Evolutionary conservation across 2,888 invertebrate species (phyloP).

Genomic region (Acrobasis suavella): DNA sequence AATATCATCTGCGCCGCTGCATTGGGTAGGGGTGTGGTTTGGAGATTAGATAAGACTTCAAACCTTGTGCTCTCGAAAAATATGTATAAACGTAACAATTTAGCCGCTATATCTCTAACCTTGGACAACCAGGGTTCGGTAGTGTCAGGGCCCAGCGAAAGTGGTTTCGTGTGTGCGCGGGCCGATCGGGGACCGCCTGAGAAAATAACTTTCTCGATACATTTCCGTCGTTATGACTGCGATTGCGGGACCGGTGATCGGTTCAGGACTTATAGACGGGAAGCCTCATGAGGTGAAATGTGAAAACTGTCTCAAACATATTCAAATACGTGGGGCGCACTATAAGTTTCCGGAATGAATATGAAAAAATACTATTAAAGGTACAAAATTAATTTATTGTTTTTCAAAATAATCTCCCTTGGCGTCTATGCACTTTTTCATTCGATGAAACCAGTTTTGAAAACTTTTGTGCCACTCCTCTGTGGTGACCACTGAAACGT

Average conservation of each 20-base stretch:
- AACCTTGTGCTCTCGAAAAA: not conserved
- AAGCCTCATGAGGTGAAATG: slow-evolving; percentile 8
- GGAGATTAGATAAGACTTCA: no score
- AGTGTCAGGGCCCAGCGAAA: slow-evolving; percentile 66
- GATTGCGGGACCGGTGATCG: slow-evolving; percentile 54
- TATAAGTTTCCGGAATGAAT: no score
- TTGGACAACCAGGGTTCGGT: slow-evolving; percentile 53
- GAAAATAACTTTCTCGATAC: slow-evolving; percentile 80
- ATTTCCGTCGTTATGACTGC: slow-evolving; percentile 63
- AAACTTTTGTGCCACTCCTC: no score
- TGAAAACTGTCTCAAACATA: not conserved
- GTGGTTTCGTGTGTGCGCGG: slow-evolving; percentile 69
- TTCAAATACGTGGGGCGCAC: no score
- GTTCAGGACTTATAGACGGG: not conserved
- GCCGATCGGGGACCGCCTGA: slow-evolving; percentile 64
- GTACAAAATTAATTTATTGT: no score
- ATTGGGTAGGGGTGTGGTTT: no score
- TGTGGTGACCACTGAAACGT: no score
- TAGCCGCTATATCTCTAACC: slow-evolving; percentile 34
- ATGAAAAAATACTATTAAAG: no score
- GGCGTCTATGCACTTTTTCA: no score
- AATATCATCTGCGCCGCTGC: no score
- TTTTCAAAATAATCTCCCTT: no score
- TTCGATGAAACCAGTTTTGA: no score
- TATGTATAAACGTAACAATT: slow-evolving; percentile 23